Base-by-base conservation (phyloP, 1,140 invertebrate genomes). In the Bathynomus jamesi region DNA sequence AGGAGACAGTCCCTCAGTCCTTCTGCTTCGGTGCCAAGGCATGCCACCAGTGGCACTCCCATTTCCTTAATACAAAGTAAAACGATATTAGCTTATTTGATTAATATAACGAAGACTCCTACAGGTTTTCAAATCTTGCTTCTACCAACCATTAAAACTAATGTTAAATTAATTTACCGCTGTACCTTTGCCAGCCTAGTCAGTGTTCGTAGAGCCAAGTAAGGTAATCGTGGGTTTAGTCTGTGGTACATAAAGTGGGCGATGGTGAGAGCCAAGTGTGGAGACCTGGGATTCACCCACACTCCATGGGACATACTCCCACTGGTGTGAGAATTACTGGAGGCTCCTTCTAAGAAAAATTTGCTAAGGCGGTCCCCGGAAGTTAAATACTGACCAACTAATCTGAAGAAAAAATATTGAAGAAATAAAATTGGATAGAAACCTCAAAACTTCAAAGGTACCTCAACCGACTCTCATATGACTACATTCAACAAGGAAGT, bases 231-330 rank as follows among this genome's bases (percentile, higher is more conserved):
- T 61, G 75, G 72, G 62, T 76, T 76, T 24, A 76, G 72, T 27
- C 75, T 65, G 24, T 76, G 75, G 40, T 73, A 68, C 0, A 70
- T 69, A 25, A 71, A 76, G 25, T 73, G 61, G 4, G 75, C 75
- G 30, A 76, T 69, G 13, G 75, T 76, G 8, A 76, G 67, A n/a
- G 75, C 72, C 46, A 76, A 62, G 66, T 76, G 75, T 1, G 75
- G 72, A 10, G 72, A 46, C n/a, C 61, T 71, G 40, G 62, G 53
- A 25, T 11, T 21, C 5, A 53, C 40, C 28, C 28, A 66, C 11
- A n/a, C 17, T 11, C 40, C 10, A 4, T 66, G 62, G 2, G 1
- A n/a, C 2, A 27, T 28, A 7, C 28, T 24, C 1, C 13, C 17
- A 25, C 13, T 1, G 5, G 2, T 28, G 13, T 13, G 25, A 11